Conservation (phyloP, 2,113 vertebrate genomes). For the Strix uralensis region DNA sequence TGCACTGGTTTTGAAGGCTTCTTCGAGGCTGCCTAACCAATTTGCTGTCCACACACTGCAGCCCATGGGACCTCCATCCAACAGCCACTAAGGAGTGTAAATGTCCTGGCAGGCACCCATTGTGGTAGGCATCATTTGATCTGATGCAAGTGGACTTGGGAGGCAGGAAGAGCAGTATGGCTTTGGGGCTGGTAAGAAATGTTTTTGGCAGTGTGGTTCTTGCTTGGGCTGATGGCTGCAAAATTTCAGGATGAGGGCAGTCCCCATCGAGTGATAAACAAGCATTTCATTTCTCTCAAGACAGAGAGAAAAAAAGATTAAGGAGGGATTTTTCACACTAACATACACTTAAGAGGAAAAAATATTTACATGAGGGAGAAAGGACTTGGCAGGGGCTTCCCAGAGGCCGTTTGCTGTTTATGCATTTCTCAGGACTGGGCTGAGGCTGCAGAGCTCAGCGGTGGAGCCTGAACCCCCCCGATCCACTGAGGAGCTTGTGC, state of each 20-base stretch:
- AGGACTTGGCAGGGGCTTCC: constrained; percentile 27
- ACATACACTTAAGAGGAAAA: constrained; percentile 16
- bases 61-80: not conserved
- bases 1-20: not conserved
- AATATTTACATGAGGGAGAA: constrained; percentile 48
- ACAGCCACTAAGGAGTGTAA: not conserved
- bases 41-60: not conserved
- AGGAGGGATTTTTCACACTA: constrained; percentile 34
- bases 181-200: not conserved
- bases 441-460: not conserved
- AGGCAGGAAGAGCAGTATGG: not conserved
- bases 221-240: not conserved
- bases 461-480: not conserved
- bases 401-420: not conserved
- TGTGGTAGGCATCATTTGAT: not conserved
- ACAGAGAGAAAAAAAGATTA: not conserved
- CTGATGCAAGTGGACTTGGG: not conserved
- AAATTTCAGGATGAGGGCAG: not conserved
- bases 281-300: not conserved
- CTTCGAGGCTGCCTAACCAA: not conserved
- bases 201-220: not conserved
- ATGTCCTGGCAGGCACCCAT: not conserved
- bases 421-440: not conserved
- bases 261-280: not conserved
- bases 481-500: rapidly evolving